Base-by-base conservation (phyloP, 1,140 invertebrate genomes). In the Condylostylus longicornis region DNA sequence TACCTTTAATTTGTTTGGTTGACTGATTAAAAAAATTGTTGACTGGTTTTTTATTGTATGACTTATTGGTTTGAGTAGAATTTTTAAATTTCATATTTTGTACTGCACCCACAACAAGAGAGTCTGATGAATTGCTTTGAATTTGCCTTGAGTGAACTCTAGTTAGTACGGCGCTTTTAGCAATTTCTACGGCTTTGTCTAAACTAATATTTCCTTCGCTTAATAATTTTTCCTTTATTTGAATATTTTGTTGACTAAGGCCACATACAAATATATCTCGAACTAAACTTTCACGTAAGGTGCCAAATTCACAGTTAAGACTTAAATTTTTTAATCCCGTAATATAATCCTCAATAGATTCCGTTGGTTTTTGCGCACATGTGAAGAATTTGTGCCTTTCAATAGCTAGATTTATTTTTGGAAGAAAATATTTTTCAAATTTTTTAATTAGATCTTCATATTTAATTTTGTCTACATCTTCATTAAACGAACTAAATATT, bases 401-500 rank as follows among this genome's bases (percentile, higher is more conserved):
- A n/a, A 47, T 37, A 3, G 45, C 41, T 30, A 42, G 18, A 33
- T 47, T 47, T n/a, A 37, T 32, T 37, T 47, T 47, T 22, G 45
- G 33, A 3, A 36, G 23, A 27, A 47, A 45, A 35, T 45, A 45
- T 3, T 4, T 18, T 18, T 47, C 36, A 21, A 40, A 42, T 21
- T 42, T 45, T 20, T 29, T 37, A 15, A 38, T 25, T 10, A 44
- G 31, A 35, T 33, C 31, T 3, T 39, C 31, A 30, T 37, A 47
- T 30, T 19, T 31, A 9, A 46, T 20, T 35, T 22, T 35, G 14
- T 44, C 42, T 3, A 43, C 39, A 33, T 42, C 42, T 10, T 38
- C 18, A 31, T 47, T 38, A 37, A 49, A 49, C 1, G 40, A 47
- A 32, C 45, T 40, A 14, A 49, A 45, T 13, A 49, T 39, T 8